Base-by-base conservation (phyloP, 2,797 vertebrate genomes). In the Cygnus olor region DNA sequence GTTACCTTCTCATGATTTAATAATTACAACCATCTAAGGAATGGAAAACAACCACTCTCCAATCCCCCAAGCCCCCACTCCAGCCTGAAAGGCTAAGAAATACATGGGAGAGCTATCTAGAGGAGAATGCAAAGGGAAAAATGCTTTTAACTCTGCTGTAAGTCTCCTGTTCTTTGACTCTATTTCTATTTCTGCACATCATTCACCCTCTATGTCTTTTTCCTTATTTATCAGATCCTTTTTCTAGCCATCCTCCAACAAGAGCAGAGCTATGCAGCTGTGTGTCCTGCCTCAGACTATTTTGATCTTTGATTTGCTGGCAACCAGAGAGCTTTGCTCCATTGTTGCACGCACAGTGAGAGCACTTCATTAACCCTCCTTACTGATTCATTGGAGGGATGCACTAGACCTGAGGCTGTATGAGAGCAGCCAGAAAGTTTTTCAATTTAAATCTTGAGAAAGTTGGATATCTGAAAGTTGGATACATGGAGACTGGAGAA, bases 261-360 rank as follows among this genome's bases (percentile, higher is more conserved):
- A 73, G 34, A 54, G 40, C 40, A 58, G 20, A 66, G 27, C 45
- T 63, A 19, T 57, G 63, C 34, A 82, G 16, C 65, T 2, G 0
- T 61, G 18, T 73, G 44, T 73, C 49, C 53, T 84, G n/a, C 80
- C 53, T 96, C 77, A 80, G 47, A 73, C 61, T 80, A 12, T 9
- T 93, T 81, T 85, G 66, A 87, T 90, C 89, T 94, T 96, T 60
- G 82, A 80, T 95, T 93, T 94, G 77, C 74, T 95, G 71, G 80
- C 77, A 89, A 82, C 44, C 49, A 80, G 89, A 91, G 60, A 92
- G 18, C 64, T 51, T 58, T 58, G 44, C 63, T 79, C 34, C 60
- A 38, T 81, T 17, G 24, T 92, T 88, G 60, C 63, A 78, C 42
- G 71, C 9, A 38, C 68, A 69, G 68, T 34, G 30, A 95, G 21